phyloP scores from a whole-genome alignment of 1,140 invertebrate species.

The honey bee (Apis mellifera) region DNA sequence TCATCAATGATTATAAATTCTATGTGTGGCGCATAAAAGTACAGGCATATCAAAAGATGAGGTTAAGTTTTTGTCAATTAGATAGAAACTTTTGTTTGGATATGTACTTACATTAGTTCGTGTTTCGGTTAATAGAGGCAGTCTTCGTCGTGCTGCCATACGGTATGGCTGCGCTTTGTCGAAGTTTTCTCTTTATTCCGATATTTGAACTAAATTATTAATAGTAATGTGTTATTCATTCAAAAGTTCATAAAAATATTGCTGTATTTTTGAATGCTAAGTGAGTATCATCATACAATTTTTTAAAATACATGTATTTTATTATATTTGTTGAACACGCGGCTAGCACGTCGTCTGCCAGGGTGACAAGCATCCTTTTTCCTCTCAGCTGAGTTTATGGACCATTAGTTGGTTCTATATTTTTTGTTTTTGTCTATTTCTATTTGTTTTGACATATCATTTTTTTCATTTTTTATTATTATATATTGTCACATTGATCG shows the following conservation, averaged over 20 bases:
- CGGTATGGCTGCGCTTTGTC: constrained; percentile 68
- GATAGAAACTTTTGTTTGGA: constrained; percentile 58
- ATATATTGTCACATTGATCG: not conserved
- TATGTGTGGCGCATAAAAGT: not conserved
- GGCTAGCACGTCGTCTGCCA: constrained; percentile 69
- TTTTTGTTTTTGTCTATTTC: not conserved
- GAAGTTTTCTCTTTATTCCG: constrained; percentile 36
- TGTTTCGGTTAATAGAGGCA: constrained; percentile 70
- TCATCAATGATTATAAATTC: not conserved
- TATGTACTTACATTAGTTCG: constrained; percentile 70
- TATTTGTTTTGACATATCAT: not conserved
- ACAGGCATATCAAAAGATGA: constrained; percentile 5
- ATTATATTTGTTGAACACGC: constrained; percentile 52
- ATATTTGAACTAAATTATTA: constrained; percentile 25
- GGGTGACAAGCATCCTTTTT: constrained; percentile 62
- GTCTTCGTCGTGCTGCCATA: constrained; percentile 69
- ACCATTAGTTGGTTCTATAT: constrained; percentile 13
- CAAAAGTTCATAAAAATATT: constrained; percentile 25
- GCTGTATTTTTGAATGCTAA: not conserved
- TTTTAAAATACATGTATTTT: not conserved
- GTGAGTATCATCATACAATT: constrained; percentile 42
- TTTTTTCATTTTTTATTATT: not conserved
- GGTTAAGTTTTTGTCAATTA: not conserved
- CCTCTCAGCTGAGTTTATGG: constrained; percentile 38
- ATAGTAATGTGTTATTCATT: constrained; percentile 41